Base-by-base conservation (phyloP, 1,140 invertebrate species). In the Drosophila kanapiae region DNA sequence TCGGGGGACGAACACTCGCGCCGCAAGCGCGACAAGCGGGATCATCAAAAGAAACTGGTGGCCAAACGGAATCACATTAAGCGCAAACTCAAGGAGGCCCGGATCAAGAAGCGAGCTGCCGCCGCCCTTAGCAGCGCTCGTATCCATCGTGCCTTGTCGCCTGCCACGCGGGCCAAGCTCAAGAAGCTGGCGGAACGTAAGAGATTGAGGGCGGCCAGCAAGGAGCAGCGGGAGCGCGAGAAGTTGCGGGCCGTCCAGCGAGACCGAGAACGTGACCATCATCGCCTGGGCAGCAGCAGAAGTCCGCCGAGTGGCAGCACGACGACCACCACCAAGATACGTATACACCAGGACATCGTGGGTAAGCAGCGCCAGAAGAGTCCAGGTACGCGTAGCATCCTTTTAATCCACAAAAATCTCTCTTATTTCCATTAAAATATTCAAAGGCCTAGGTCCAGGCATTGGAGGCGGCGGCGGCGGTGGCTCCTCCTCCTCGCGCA, bases 41-140 rank as follows among this genome's bases (percentile, higher is more conserved):
- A 92, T 35, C 91, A 92, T 61, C 91, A 92, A 29, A 92, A 92
- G 59, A 92, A 92, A 33, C 53, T 92, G 49, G 91, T 92, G 42
- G 91, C 91, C 11, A 92, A 92, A 47, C 78, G 91, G 6, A 91
- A 90, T 77, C 91, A 92, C 40, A 65, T 92, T 3, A 92, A 92
- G 63, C 87, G 91, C 2, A 92, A 92, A 42, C 42, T 92, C 0
- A 92, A 92, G 45, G 91, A 92, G 61, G 91, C 91, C 0, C 81
- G 92, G 0, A 75, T 92, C 3, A 92, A 92, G 57, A 92, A 92
- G 49, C 75, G 88, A 0, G 91, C 91, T 0, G 91, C 90, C 2
- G 87, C 83, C 18, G 87, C 83, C 1, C 18, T 92, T 0, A 91
- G 91, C 40, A 87, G 81, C 10, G 23, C 23, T 23, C 88, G 91